These are phyloP conservation scores for Catagonus wagneri DNA, from an alignment of 2,113 vertebrate species.

Conservation along the genomic window DNA sequence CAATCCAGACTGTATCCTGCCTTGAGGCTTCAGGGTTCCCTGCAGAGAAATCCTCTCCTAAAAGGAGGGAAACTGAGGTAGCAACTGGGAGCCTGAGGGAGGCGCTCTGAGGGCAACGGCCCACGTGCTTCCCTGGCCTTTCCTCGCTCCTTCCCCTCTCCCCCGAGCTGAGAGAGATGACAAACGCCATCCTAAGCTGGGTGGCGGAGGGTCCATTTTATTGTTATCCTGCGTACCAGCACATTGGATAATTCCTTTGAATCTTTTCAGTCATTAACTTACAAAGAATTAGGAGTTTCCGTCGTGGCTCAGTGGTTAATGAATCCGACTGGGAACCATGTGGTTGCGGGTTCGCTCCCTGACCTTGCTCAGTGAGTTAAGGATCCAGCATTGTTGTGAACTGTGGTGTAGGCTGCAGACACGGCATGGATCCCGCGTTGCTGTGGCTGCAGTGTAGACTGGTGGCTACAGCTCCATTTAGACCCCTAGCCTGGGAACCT, in stretches of 20 bases:
- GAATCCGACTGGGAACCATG: too few species aligned
- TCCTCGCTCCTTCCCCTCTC: background rate
- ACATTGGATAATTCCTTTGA: background rate
- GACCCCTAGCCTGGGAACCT: too few species aligned
- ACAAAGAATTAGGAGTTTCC: too few species aligned
- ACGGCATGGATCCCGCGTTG: too few species aligned
- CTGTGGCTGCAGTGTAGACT: too few species aligned
- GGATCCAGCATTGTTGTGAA: too few species aligned
- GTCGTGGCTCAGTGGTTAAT: too few species aligned
- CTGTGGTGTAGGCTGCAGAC: too few species aligned
- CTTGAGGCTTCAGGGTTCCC: background rate
- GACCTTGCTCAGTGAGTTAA: too few species aligned
- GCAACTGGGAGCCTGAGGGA: background rate
- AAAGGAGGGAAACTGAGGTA: background rate
- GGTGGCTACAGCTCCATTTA: too few species aligned
- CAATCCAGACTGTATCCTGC: background rate
- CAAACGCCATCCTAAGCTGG: background rate
- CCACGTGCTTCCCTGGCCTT: too few species aligned
- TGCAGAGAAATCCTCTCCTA: background rate
- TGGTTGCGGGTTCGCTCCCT: too few species aligned
- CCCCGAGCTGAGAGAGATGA: background rate
- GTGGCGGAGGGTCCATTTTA: background rate
- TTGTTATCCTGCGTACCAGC: background rate
- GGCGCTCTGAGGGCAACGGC: background rate
- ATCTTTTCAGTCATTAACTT: background rate